Base-by-base conservation (phyloP, 1,140 invertebrate species). In the Spodoptera litura region DNA sequence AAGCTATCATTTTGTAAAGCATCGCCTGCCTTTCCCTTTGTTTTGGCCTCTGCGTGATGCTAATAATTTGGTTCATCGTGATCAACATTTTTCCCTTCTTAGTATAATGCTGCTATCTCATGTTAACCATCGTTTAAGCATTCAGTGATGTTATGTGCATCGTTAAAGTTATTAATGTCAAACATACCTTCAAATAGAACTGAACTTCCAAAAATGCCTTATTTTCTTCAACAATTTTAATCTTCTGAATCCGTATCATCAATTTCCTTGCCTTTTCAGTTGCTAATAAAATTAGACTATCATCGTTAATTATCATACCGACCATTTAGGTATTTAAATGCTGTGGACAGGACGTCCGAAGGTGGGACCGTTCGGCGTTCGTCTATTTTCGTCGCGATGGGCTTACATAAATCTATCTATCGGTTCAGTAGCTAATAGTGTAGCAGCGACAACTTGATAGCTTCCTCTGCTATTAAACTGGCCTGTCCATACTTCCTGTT, bases 361-460 rank as follows among this genome's bases (percentile, higher is more conserved):
- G 66, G 61, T 61, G 52, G 78, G 49, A 70, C 20, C 49, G 27
- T 78, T 62, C 81, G 81, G n/a, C 49, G 27, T 78, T 62, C 81
- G 81, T 83, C 84, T 88, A 81, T 85, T 81, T 87, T 80, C 56
- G 73, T 59, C 66, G 74, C 78, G 62, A 82, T 78, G 82, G 76
- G 72, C 78, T 84, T 84, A 84, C 83, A 90, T 93, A 90, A 91
- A 93, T 93, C 86, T 82, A 83, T 89, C 87, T 85, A 85, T 87
- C 87, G 87, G 87, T 86, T 86, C 83, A 82, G 85, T 85, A 81
- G 79, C 83, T 89, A 88, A 91, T 91, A 90, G 88, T 82, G 62
- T 81, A 81, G 73, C 80, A 85, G 84, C 83, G 90, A 93, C 91
- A 92, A 91, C 84, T 93, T 93, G 92, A 93, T 93, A 89, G 88